phyloP scores from a whole-genome alignment of 2,888 invertebrate species.

The Taphrorychus bicolor region DNA sequence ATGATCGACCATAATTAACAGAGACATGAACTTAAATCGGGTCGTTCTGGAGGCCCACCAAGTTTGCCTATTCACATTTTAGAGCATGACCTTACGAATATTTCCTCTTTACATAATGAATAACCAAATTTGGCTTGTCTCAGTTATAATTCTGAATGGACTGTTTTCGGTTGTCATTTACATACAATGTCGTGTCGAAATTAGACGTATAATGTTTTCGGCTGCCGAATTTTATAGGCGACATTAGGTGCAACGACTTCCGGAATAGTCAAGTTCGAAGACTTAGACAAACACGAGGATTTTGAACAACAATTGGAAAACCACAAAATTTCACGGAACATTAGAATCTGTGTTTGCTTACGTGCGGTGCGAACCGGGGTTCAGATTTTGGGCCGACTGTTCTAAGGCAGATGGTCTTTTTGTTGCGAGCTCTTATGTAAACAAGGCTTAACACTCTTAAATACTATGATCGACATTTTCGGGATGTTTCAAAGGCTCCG shows the following conservation, averaged over 20 bases:
- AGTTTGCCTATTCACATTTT: too few relatives aligned
- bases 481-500: conserved; percentile 35
- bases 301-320: conserved; percentile 16
- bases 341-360: conserved; percentile 37
- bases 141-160: conserved; percentile 10
- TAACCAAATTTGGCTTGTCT: conserved; percentile 5
- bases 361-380: conserved; percentile 28
- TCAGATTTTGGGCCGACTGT: conserved; percentile 25
- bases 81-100: conserved; percentile 1
- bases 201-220: conserved; percentile 20
- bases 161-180: conserved; percentile 16
- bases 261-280: neutral
- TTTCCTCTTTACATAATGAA: conserved; percentile 3
- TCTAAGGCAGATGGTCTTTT: conserved; percentile 32
- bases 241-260: neutral
- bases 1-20: too few relatives aligned
- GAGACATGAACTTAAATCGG: neutral
- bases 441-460: conserved; percentile 33
- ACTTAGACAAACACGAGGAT: neutral
- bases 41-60: neutral
- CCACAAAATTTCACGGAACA: conserved; percentile 30
- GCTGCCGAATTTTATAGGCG: conserved; percentile 20
- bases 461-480: conserved; percentile 35
- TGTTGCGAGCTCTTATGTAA: conserved; percentile 33
- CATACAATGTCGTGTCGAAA: conserved; percentile 32